A percentile compares a stretch with the other conserved stretches of the same genome.
These are phyloP conservation scores for Spodoptera frugiperda DNA, from an alignment of 1,140 invertebrate genomes.

Conservation along the genomic window DNA sequence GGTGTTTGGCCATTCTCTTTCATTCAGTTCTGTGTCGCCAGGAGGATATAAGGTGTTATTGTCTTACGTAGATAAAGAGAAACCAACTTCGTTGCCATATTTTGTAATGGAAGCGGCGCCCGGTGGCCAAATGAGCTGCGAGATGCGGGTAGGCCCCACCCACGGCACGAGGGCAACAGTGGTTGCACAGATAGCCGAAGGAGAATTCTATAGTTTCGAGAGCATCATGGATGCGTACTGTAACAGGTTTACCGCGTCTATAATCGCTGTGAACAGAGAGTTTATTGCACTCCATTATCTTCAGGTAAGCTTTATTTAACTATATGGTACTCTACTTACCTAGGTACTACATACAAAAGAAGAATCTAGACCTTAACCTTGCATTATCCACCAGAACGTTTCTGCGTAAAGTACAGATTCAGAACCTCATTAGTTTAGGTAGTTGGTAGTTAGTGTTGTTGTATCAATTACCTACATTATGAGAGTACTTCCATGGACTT, in stretches of 20 bases:
- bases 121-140: conserved; percentile 80
- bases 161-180: conserved; percentile 71
- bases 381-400: too few relatives aligned
- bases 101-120: conserved; percentile 82
- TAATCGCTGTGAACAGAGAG: conserved; percentile 78
- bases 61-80: conserved; percentile 74
- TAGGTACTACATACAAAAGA: too few relatives aligned
- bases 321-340: background rate
- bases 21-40: conserved; percentile 79
- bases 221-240: conserved; percentile 79
- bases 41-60: conserved; percentile 78
- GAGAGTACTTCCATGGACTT: too few relatives aligned
- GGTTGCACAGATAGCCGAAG: conserved; percentile 76
- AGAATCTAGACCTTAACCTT: too few relatives aligned
- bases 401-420: too few relatives aligned
- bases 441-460: too few relatives aligned
- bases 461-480: too few relatives aligned
- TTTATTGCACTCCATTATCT: conserved; percentile 80
- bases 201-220: conserved; percentile 77
- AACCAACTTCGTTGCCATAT: conserved; percentile 67
- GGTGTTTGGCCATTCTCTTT: conserved; percentile 76
- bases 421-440: too few relatives aligned
- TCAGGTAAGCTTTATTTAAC: conserved; percentile 61
- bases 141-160: conserved; percentile 73
- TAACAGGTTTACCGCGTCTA: conserved; percentile 71